A percentile compares a stretch with the other conserved stretches of the same genome.
Evolutionary conservation across 2,113 vertebrate species (phyloP).

Genomic region (Podarcis raffonei): DNA sequence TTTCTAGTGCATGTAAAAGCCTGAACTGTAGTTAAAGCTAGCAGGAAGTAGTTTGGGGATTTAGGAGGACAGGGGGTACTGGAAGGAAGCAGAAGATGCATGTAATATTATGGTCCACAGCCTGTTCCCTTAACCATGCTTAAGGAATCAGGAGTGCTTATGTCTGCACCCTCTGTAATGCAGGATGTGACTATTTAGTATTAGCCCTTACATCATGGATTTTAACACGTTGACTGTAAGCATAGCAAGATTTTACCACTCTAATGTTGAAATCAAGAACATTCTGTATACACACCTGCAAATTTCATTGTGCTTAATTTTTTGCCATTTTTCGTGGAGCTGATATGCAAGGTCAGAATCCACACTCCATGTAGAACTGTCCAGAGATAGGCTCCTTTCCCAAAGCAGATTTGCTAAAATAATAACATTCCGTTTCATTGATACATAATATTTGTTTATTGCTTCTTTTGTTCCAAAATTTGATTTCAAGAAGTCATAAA

Average conservation of each 20-base stretch:
- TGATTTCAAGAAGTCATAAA: background rate
- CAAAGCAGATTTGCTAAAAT: slow-evolving; percentile 83
- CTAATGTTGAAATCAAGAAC: slow-evolving; percentile 1
- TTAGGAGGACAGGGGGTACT: no score
- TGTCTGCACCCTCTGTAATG: background rate
- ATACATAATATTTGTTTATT: slow-evolving; percentile 15
- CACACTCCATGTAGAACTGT: slow-evolving; percentile 81
- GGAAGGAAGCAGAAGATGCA: background rate
- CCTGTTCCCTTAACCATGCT: background rate
- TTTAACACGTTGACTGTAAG: background rate
- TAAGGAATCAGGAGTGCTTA: background rate
- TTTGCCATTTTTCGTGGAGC: slow-evolving; percentile 88
- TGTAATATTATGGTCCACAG: background rate
- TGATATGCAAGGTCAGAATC: slow-evolving; percentile 88
- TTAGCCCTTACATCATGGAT: background rate
- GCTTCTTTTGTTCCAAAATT: rapidly evolving
- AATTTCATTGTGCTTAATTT: slow-evolving; percentile 78
- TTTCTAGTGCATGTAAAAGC: no score
- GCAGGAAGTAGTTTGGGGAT: background rate
- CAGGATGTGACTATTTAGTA: background rate
- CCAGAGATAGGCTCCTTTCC: slow-evolving; percentile 87
- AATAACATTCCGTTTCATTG: slow-evolving; percentile 48
- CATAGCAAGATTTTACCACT: background rate
- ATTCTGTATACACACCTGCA: slow-evolving; percentile 83
- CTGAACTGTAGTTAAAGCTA: background rate